Percentiles rank a stretch among this genome's conserved stretches.
Conservation (phyloP, 2,888 invertebrate genomes). For the Lycia hirtaria region DNA sequence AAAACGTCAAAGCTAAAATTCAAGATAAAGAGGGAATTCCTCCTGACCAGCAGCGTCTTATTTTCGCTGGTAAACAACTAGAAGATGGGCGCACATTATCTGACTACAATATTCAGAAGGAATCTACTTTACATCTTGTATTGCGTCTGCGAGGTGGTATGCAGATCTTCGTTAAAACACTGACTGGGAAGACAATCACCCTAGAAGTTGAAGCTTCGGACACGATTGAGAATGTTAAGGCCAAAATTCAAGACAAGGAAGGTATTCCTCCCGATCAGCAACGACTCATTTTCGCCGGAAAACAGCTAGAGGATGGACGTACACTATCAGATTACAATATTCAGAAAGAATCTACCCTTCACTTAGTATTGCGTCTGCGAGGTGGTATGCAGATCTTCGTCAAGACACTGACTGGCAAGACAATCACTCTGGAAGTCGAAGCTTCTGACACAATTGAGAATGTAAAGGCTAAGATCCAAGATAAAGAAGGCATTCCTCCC, state of each 20-base stretch:
- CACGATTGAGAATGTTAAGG: constrained; percentile 35
- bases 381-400: constrained; percentile 38
- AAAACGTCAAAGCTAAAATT: constrained; percentile 41
- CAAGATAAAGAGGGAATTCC: constrained; percentile 42
- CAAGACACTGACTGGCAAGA: constrained; percentile 31
- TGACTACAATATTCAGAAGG: constrained; percentile 40
- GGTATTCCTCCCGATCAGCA: constrained; percentile 39
- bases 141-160: constrained; percentile 38
- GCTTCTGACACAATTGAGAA: constrained; percentile 23
- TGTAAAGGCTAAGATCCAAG: constrained; percentile 29
- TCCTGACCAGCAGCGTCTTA: constrained; percentile 40
- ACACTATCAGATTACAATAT: constrained; percentile 38
- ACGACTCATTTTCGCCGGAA: constrained; percentile 37
- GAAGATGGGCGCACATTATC: constrained; percentile 40
- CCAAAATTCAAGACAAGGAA: constrained; percentile 38
- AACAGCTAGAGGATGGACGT: constrained; percentile 38
- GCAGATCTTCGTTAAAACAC: constrained; percentile 36
- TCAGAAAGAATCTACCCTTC: constrained; percentile 37
- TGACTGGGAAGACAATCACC: constrained; percentile 36
- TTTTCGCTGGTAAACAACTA: constrained; percentile 39
- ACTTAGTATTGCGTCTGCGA: constrained; percentile 34
- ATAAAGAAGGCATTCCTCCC: constrained; percentile 32
- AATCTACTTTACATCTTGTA: constrained; percentile 36
- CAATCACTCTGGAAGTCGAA: constrained; percentile 31
- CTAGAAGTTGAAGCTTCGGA: constrained; percentile 35